phyloP scores from a whole-genome alignment of 2,113 vertebrate species.

The Dipodomys spectabilis region DNA sequence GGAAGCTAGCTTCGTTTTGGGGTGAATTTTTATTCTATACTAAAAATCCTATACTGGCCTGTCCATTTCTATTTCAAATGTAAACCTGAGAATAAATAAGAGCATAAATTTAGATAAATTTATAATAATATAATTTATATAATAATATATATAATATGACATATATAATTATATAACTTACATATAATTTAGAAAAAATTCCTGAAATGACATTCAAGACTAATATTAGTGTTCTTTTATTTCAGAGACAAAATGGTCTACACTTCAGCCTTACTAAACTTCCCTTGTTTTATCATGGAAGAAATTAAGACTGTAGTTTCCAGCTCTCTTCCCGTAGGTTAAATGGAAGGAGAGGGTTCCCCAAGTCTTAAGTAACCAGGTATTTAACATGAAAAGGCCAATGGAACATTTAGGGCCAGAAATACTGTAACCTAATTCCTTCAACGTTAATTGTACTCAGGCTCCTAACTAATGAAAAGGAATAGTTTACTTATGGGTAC shows the following conservation, averaged over 20 bases:
- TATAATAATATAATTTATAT: too few species aligned
- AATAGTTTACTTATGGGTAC: background rate
- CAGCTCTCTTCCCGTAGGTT: background rate
- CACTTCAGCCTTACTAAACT: background rate
- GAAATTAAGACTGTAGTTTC: background rate
- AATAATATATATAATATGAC: too few species aligned
- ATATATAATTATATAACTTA: too few species aligned
- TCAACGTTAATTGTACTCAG: background rate
- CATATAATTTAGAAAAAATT: background rate
- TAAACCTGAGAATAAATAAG: background rate
- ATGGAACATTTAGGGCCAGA: background rate
- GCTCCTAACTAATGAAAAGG: conserved; percentile 44
- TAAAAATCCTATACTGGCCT: background rate
- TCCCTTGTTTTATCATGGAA: conserved; percentile 41
- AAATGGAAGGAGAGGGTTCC: conserved; percentile 36
- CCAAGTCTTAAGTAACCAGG: conserved; percentile 6
- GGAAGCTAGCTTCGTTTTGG: background rate
- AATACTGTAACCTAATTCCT: conserved; percentile 42
- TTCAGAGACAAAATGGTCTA: conserved; percentile 25
- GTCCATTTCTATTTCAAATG: conserved; percentile 25
- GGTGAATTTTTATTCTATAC: background rate
- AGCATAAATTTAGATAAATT: background rate
- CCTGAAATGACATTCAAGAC: background rate
- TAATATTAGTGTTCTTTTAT: background rate
- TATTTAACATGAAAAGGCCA: conserved; percentile 44